Conservation (phyloP, 2,888 invertebrate genomes). For the Cryptocephalus moraei region DNA sequence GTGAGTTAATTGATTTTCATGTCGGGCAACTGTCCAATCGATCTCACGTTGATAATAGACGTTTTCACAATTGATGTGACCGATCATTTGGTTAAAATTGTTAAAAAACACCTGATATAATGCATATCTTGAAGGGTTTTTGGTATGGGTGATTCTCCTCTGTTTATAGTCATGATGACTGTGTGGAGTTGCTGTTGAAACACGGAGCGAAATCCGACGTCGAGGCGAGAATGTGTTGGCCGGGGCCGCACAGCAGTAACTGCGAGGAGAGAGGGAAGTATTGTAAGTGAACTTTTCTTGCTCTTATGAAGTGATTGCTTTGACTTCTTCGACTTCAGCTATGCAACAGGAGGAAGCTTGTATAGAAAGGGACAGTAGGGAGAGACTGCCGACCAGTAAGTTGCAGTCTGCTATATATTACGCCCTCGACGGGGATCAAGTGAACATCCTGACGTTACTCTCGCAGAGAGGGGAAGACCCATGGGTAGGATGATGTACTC, state of each 20-base stretch:
- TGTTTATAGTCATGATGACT: constrained; percentile 48
- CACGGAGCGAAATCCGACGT: constrained; percentile 62
- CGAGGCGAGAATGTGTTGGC: constrained; percentile 67
- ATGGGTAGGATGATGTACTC: constrained; percentile 42
- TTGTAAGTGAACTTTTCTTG: constrained; percentile 32
- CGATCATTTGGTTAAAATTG: too few species aligned
- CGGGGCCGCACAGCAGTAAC: constrained; percentile 58
- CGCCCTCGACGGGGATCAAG: constrained; percentile 64
- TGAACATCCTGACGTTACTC: constrained; percentile 54
- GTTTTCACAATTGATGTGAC: too few species aligned
- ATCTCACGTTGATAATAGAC: too few species aligned
- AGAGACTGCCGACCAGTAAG: constrained; percentile 39
- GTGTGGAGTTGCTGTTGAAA: constrained; percentile 56
- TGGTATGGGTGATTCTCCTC: constrained; percentile 1
- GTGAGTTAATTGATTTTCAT: constrained; percentile 25
- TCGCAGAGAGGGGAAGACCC: constrained; percentile 59
- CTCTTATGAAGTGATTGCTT: not conserved
- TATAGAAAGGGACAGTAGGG: constrained; percentile 34
- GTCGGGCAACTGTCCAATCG: not conserved
- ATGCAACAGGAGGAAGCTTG: constrained; percentile 44
- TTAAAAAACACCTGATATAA: too few species aligned
- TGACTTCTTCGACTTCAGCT: constrained; percentile 22
- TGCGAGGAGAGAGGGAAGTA: constrained; percentile 60
- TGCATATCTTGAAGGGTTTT: not conserved
- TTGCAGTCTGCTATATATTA: constrained; percentile 61